Evolutionary conservation across 2,888 invertebrate genomes (phyloP).

Genomic region (Xanthorhoe spadicearia): DNA sequence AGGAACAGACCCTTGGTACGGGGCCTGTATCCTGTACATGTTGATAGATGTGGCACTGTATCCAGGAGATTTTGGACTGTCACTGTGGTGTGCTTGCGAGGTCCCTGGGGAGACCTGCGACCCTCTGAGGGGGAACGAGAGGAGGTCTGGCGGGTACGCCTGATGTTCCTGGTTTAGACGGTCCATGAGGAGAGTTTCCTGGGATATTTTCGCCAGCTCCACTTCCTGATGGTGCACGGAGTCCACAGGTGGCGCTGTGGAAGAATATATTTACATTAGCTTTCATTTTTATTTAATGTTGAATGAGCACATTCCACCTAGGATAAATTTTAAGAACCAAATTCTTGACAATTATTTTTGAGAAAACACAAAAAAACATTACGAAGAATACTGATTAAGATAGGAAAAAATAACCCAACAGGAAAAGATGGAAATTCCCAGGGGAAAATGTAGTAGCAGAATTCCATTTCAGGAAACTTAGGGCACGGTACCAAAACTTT

Average conservation of each 20-base stretch:
- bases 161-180: conserved; percentile 80
- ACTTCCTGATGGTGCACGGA: conserved; percentile 86
- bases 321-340: too few relatives aligned
- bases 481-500: conserved; percentile 9
- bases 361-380: too few relatives aligned
- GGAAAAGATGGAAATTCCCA: too few relatives aligned
- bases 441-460: neutral
- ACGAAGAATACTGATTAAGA: too few relatives aligned
- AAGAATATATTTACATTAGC: conserved; percentile 44
- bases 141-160: conserved; percentile 91
- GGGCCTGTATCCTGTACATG: conserved; percentile 83
- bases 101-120: conserved; percentile 82
- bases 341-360: too few relatives aligned
- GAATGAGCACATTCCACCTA: neutral
- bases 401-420: too few relatives aligned
- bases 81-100: conserved; percentile 50
- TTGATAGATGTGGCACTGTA: conserved; percentile 67
- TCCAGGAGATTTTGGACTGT: conserved; percentile 75
- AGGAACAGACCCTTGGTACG: conserved; percentile 84
- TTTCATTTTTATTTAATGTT: neutral
- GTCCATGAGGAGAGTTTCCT: conserved; percentile 77
- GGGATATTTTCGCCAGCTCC: conserved; percentile 81
- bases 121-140: conserved; percentile 89
- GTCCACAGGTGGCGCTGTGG: conserved; percentile 85
- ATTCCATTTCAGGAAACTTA: neutral